Evolutionary conservation across 2,797 vertebrate species (phyloP).

Genomic region (Paguma larvata): DNA sequence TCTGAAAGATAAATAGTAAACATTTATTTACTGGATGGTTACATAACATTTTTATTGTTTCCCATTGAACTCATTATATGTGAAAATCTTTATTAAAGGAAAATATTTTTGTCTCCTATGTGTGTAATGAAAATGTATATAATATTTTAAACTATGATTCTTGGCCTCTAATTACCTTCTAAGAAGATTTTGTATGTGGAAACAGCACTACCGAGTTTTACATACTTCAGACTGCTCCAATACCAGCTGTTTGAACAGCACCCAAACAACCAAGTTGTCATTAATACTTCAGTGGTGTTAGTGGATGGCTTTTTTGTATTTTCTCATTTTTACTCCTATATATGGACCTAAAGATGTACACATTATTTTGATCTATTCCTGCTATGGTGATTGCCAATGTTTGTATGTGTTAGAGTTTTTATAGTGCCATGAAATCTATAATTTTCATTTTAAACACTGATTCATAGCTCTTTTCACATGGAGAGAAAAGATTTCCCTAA

Average conservation of each 20-base stretch:
- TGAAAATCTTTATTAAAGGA: conserved; percentile 56
- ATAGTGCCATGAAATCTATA: conserved; percentile 60
- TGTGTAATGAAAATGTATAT: not conserved
- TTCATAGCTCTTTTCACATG: not conserved
- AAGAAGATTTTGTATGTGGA: too few species aligned
- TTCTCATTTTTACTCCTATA: too few species aligned
- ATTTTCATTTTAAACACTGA: conserved; percentile 55
- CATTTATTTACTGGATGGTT: conserved; percentile 40
- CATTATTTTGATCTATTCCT: not conserved
- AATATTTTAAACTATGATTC: conserved; percentile 47
- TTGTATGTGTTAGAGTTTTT: conserved; percentile 1
- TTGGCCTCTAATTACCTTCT: conserved; percentile 32
- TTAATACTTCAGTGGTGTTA: too few species aligned
- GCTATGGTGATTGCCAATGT: not conserved
- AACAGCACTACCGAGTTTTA: too few species aligned
- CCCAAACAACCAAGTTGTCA: too few species aligned
- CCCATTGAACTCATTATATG: not conserved
- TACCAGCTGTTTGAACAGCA: too few species aligned
- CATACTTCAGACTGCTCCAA: too few species aligned
- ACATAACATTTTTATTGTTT: conserved; percentile 47
- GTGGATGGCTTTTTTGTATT: too few species aligned
- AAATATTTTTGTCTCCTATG: conserved; percentile 3
- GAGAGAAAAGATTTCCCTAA: not conserved
- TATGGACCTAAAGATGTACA: not conserved
- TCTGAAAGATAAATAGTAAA: conserved; percentile 86